Percentiles rank a stretch among this genome's conserved stretches.
These are phyloP conservation scores for Camponotus fellah DNA, from an alignment of 2,888 invertebrate genomes.

Conservation along the genomic window DNA sequence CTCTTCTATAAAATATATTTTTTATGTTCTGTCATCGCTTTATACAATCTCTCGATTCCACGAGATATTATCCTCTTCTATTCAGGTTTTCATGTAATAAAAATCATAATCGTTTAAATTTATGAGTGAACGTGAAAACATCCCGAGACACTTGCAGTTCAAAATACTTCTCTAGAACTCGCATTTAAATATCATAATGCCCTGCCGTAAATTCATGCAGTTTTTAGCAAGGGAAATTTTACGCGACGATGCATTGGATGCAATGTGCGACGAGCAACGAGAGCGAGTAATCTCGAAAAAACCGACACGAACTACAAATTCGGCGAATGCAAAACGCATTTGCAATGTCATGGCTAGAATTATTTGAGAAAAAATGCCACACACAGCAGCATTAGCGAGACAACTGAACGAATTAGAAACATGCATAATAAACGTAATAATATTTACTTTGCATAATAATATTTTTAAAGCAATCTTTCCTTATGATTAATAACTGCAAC, in stretches of 20 bases:
- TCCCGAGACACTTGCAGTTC: constrained; percentile 3
- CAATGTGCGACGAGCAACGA: constrained; percentile 20
- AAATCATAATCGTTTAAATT: constrained; percentile 46
- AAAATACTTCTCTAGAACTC: constrained; percentile 19
- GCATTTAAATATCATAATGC: constrained; percentile 46
- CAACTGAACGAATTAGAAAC: constrained; percentile 5
- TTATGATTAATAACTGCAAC: not conserved
- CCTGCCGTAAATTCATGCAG: constrained; percentile 28
- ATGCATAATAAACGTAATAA: constrained; percentile 26
- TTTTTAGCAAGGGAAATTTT: constrained; percentile 33
- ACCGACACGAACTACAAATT: constrained; percentile 29
- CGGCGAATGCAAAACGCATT: constrained; percentile 7
- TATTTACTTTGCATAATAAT: not conserved
- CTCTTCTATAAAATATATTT: constrained; percentile 6
- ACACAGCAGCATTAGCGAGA: not conserved
- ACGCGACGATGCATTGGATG: not conserved
- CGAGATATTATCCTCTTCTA: constrained; percentile 3
- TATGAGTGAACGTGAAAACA: constrained; percentile 13
- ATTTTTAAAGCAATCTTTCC: not conserved
- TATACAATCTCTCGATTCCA: constrained; percentile 12
- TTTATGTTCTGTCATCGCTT: not conserved
- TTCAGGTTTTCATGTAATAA: constrained; percentile 22
- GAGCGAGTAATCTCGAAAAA: constrained; percentile 22
- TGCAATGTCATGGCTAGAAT: not conserved
- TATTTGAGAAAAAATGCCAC: not conserved